These are phyloP conservation scores for Bombyx huttoni DNA, from an alignment of 2,888 invertebrate species.

Conservation along the genomic window DNA sequence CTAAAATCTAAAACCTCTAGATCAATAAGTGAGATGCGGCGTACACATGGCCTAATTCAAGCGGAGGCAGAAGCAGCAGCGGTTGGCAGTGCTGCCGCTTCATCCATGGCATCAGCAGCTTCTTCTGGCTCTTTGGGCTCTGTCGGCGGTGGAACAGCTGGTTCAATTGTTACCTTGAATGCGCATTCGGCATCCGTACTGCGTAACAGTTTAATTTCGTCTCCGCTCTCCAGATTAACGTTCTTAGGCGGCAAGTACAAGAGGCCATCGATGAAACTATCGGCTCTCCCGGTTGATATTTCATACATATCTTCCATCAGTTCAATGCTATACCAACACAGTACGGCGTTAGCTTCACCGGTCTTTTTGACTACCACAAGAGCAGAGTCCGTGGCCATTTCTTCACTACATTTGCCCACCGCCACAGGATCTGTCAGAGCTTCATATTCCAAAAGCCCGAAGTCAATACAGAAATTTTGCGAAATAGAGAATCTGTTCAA, in stretches of 20 bases:
- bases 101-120: not conserved
- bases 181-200: constrained; percentile 39
- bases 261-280: constrained; percentile 57
- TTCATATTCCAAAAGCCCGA: constrained; percentile 44
- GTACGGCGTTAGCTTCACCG: constrained; percentile 60
- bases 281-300: constrained; percentile 50
- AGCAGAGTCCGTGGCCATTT: constrained; percentile 18
- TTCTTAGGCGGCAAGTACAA: constrained; percentile 53
- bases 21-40: too few relatives aligned
- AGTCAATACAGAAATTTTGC: constrained; percentile 67
- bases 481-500: constrained; percentile 75
- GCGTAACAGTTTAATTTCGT: constrained; percentile 30
- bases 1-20: too few relatives aligned
- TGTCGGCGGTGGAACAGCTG: constrained; percentile 3
- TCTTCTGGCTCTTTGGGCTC: not conserved
- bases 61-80: too few relatives aligned
- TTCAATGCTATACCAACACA: constrained; percentile 71
- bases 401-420: constrained; percentile 25
- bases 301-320: constrained; percentile 39
- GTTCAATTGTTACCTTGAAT: constrained; percentile 38
- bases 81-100: not conserved
- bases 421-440: constrained; percentile 38
- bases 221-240: constrained; percentile 26
- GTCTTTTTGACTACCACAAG: constrained; percentile 32
- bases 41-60: too few relatives aligned